Evolutionary conservation across 2,113 vertebrate genomes (phyloP).

Genomic region (Melanotaenia duboulayi): DNA sequence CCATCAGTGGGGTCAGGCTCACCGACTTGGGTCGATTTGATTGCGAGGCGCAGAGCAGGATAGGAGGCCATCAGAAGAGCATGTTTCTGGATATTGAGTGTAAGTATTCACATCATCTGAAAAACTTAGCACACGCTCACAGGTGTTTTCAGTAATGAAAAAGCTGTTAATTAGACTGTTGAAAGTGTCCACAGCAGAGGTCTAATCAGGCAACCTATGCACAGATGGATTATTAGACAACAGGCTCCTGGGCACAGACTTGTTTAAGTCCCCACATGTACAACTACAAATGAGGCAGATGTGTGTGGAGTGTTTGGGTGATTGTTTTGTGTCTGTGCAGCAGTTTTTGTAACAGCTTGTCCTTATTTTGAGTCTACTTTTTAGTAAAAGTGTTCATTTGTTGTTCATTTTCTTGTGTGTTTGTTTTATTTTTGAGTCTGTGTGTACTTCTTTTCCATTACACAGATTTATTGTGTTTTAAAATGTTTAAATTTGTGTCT

Average conservation of each 20-base stretch:
- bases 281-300: not conserved
- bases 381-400: too few species aligned
- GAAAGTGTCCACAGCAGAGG: not conserved
- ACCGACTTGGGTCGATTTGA: slow-evolving; percentile 94
- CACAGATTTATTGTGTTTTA: too few species aligned
- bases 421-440: too few species aligned
- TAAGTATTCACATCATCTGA: slow-evolving; percentile 63
- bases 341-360: not conserved
- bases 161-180: not conserved
- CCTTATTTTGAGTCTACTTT: too few species aligned
- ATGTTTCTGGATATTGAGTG: slow-evolving; percentile 98
- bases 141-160: not conserved
- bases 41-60: slow-evolving; percentile 97
- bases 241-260: not conserved
- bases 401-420: too few species aligned
- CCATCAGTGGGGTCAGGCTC: slow-evolving; percentile 89
- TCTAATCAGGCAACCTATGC: not conserved
- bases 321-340: not conserved
- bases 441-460: too few species aligned
- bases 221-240: not conserved
- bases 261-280: not conserved
- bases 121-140: not conserved
- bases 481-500: too few species aligned
- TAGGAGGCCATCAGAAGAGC: slow-evolving; percentile 97
- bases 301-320: not conserved